Conservation (phyloP, 2,113 vertebrate species). For the Austrofundulus limnaeus region DNA sequence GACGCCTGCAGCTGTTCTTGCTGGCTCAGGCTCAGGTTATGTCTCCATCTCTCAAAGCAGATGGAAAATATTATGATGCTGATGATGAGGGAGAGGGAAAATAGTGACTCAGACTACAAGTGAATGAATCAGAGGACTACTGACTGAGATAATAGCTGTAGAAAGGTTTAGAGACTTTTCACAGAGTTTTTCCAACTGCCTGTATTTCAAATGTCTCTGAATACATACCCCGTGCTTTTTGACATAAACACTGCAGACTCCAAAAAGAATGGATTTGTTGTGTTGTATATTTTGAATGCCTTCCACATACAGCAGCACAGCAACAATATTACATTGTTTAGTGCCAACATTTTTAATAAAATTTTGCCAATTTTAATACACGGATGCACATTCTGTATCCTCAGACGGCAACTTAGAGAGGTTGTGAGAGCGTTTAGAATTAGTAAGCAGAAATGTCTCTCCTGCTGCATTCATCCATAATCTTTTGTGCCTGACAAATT, state of each 20-base stretch:
- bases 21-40: slow-evolving; percentile 59
- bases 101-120: slow-evolving; percentile 10
- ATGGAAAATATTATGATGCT: slow-evolving; percentile 73
- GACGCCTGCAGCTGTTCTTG: slow-evolving; percentile 66
- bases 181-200: slow-evolving; percentile 25
- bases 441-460: slow-evolving; percentile 1
- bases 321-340: slow-evolving; percentile 33
- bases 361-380: slow-evolving; percentile 10
- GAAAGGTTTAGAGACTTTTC: slow-evolving; percentile 16
- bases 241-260: slow-evolving; percentile 5
- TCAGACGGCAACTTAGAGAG: slow-evolving; percentile 6
- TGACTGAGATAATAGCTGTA: slow-evolving; percentile 12
- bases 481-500: slow-evolving; percentile 62
- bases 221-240: slow-evolving; percentile 9
- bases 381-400: background rate
- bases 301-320: slow-evolving; percentile 14
- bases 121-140: slow-evolving; percentile 23
- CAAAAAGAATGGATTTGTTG: background rate
- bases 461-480: slow-evolving; percentile 36
- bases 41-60: slow-evolving; percentile 63
- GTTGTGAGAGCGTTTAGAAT: slow-evolving; percentile 4
- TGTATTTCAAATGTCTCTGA: slow-evolving; percentile 23
- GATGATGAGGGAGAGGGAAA: slow-evolving; percentile 54
- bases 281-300: slow-evolving; percentile 24
- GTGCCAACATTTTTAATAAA: slow-evolving; percentile 20